phyloP scores from a whole-genome alignment of 2,113 vertebrate genomes.

The Tinamus guttatus region DNA sequence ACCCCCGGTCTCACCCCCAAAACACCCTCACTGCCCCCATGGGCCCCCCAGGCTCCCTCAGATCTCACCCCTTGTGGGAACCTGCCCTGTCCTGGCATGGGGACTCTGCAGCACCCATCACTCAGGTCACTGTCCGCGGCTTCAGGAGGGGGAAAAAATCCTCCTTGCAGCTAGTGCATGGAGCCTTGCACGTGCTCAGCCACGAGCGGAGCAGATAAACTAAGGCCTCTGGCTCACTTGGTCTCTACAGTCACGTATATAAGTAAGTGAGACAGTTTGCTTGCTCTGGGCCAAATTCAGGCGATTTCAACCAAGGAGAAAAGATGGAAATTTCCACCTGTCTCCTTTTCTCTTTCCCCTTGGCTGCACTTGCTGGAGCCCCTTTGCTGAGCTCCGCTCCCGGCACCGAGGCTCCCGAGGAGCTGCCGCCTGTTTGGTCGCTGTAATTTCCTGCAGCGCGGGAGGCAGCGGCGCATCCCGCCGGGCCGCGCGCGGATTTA shows the following conservation, averaged over 20 bases:
- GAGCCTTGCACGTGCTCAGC: conserved; percentile 9
- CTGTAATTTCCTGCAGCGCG: neutral
- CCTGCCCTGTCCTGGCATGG: neutral
- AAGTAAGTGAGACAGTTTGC: neutral
- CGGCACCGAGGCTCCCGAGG: neutral
- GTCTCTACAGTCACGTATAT: neutral
- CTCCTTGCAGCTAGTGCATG: neutral
- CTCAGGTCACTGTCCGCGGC: neutral
- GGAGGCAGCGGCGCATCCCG: neutral
- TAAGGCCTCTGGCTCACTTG: neutral
- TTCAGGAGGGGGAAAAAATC: neutral
- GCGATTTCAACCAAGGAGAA: neutral
- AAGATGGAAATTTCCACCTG: conserved; percentile 46
- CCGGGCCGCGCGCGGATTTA: neutral
- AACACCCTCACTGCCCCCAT: neutral
- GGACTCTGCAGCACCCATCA: too few species aligned
- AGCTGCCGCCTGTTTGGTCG: accelerated
- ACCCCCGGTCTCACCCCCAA: too few species aligned
- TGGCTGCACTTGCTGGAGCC: neutral
- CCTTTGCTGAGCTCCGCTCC: neutral
- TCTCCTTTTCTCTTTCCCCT: neutral
- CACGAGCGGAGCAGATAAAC: neutral
- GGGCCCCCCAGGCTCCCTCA: too few species aligned
- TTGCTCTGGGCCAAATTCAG: neutral
- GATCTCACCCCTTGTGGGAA: too few species aligned